Percentiles rank a stretch among this genome's conserved stretches.
These are phyloP conservation scores for Eclectus roratus DNA, from an alignment of 2,113 vertebrate genomes.

Conservation along the genomic window DNA sequence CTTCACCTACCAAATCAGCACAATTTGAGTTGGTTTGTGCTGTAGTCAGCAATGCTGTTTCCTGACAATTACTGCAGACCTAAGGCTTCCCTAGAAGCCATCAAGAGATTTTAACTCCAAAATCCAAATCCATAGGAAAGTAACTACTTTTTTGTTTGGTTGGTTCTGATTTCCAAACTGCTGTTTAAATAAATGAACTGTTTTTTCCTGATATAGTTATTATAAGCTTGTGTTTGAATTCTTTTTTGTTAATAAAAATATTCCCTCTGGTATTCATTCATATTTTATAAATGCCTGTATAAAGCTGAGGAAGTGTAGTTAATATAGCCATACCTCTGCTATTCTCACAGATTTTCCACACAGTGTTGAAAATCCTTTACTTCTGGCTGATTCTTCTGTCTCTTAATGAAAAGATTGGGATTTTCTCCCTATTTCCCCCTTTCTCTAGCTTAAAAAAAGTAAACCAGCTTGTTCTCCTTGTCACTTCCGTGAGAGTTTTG, in stretches of 20 bases:
- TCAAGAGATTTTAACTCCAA: not conserved
- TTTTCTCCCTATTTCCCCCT: not conserved
- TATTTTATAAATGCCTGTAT: constrained; percentile 1
- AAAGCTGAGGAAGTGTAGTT: constrained; percentile 2
- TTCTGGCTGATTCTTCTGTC: not conserved
- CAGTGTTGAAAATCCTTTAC: not conserved
- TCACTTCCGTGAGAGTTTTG: not conserved
- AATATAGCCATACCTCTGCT: not conserved
- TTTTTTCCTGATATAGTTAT: constrained; percentile 4
- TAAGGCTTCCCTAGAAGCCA: constrained; percentile 4
- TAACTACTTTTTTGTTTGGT: not conserved
- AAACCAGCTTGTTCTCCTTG: not conserved
- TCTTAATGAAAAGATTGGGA: not conserved
- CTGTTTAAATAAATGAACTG: constrained; percentile 41
- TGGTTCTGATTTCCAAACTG: constrained; percentile 21
- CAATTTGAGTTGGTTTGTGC: constrained; percentile 42
- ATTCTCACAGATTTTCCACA: not conserved
- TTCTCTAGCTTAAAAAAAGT: not conserved
- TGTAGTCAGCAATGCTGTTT: constrained; percentile 49
- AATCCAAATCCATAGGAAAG: not conserved
- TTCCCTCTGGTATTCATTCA: not conserved
- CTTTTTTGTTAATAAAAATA: not conserved
- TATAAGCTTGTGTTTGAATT: constrained; percentile 12
- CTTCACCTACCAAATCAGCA: not conserved
- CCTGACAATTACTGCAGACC: constrained; percentile 11